These are phyloP conservation scores for Acanthochromis polyacanthus DNA, from an alignment of 2,113 vertebrate genomes.

Conservation along the genomic window DNA sequence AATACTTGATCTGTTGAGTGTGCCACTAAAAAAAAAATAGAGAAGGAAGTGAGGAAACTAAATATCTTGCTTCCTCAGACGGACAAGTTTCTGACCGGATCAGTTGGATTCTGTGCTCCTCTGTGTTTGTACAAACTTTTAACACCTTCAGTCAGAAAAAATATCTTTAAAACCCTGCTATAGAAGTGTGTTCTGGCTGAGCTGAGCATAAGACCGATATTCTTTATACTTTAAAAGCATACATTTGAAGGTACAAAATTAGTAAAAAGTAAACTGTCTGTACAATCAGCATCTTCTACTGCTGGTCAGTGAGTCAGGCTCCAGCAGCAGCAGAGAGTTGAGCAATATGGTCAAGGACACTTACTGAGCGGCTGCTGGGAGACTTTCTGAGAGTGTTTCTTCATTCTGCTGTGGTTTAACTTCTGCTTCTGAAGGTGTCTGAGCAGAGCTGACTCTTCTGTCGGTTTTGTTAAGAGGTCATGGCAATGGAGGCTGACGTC, in stretches of 20 bases:
- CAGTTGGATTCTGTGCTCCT: neutral
- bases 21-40: slow-evolving; percentile 6
- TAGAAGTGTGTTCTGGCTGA: neutral
- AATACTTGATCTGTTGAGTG: slow-evolving; percentile 1
- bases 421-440: too few species aligned
- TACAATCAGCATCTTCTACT: neutral
- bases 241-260: neutral
- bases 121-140: slow-evolving; percentile 12
- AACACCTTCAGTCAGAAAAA: neutral
- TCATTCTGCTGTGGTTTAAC: slow-evolving; percentile 10
- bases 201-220: neutral
- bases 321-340: neutral
- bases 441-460: neutral
- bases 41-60: slow-evolving; percentile 51
- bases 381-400: slow-evolving; percentile 21
- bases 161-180: neutral
- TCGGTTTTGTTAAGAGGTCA: slow-evolving; percentile 28
- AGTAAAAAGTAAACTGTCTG: slow-evolving; percentile 9
- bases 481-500: slow-evolving; percentile 63
- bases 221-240: slow-evolving; percentile 12
- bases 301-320: slow-evolving; percentile 7
- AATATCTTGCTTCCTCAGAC: slow-evolving; percentile 13
- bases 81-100: slow-evolving; percentile 21
- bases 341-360: slow-evolving; percentile 5
- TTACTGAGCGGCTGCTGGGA: slow-evolving; percentile 15